Base-by-base conservation (phyloP, 1,140 invertebrate species). In the Scaptodrosophila lebanonensis region DNA sequence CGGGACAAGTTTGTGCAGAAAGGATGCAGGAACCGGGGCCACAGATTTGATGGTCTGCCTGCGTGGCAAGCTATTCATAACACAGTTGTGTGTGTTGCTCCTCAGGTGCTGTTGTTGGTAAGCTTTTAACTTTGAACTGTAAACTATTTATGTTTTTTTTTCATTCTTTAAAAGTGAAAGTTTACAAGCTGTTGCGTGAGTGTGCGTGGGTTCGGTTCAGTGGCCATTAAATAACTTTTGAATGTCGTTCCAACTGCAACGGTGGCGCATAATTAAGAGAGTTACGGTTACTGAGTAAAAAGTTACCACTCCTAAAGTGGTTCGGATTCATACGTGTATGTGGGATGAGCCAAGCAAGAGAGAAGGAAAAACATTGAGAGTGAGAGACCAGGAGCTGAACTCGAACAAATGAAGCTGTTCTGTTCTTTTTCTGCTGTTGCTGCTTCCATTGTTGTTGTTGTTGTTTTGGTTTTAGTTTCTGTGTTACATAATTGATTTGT, bases 221-320 rank as follows among this genome's bases (percentile, higher is more conserved):
- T 75, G 70, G 53, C 35, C 58, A 72, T 60, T 77, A 67, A 76
- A 72, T 67, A 77, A 76, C 49, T 67, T 77, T 57, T 56, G 53
- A 77, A 64, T 77, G 72, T 56, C 72, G 72, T 71, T 67, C 63
- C 58, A 77, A 77, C 72, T 67, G 57, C 57, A 63, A 54, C 54
- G 58, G 30, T 66, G 62, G 45, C 45, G 45, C 49, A 66, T 75
- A 70, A 76, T 76, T 66, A 76, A 57, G 48, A 60, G 48, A 27
- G 25, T n/a, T 8, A 25, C 17, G 17, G 7, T 16, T 7, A 18
- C 17, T 8, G 13, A 6, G 30, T 18, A n/a, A n/a, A n/a, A n/a
- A n/a, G n/a, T n/a, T n/a, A n/a, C n/a, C n/a, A n/a, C n/a, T n/a
- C n/a, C n/a, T n/a, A n/a, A n/a, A n/a, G n/a, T n/a, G n/a, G n/a